Percentiles rank a stretch among this genome's conserved stretches.
Conservation (phyloP, 2,888 invertebrate species). For the Eristalis pertinax region DNA sequence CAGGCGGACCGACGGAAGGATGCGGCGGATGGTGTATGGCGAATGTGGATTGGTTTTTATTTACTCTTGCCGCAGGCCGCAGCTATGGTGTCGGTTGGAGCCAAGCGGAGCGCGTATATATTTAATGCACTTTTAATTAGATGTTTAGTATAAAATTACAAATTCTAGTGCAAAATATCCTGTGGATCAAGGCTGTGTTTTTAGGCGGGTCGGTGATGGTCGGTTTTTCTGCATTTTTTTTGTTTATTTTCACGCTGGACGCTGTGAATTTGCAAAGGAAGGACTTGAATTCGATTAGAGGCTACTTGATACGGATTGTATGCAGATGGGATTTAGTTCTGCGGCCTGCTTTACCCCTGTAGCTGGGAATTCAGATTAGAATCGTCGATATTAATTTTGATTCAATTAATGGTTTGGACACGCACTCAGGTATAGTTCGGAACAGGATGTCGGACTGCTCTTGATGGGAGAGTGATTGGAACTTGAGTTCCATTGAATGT, state of each 20-base stretch:
- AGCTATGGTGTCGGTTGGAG: conserved; percentile 17
- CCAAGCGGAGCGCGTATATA: conserved; percentile 35
- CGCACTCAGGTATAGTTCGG: neutral
- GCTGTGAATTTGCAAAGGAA: neutral
- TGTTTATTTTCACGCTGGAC: neutral
- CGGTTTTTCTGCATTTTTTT: no score
- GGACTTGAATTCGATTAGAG: conserved; percentile 5
- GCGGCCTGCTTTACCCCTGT: neutral
- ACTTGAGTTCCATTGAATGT: no score
- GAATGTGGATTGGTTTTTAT: conserved; percentile 52
- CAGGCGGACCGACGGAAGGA: conserved; percentile 21
- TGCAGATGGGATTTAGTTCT: neutral
- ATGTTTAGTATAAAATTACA: conserved; percentile 59
- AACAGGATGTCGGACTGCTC: neutral
- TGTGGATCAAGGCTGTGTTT: conserved; percentile 8
- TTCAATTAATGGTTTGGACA: neutral
- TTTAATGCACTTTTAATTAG: conserved; percentile 67
- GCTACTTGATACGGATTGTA: neutral
- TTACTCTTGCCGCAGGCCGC: conserved; percentile 47
- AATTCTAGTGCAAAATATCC: conserved; percentile 16
- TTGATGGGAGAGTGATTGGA: no score
- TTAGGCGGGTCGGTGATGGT: neutral
- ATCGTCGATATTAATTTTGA: neutral
- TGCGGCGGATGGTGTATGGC: conserved; percentile 5
- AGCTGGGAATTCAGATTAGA: neutral